Evolutionary conservation across 2,113 vertebrate species (phyloP), one percentile per base, ranked within the genome.

Genomic region (Butorides virescens): DNA sequence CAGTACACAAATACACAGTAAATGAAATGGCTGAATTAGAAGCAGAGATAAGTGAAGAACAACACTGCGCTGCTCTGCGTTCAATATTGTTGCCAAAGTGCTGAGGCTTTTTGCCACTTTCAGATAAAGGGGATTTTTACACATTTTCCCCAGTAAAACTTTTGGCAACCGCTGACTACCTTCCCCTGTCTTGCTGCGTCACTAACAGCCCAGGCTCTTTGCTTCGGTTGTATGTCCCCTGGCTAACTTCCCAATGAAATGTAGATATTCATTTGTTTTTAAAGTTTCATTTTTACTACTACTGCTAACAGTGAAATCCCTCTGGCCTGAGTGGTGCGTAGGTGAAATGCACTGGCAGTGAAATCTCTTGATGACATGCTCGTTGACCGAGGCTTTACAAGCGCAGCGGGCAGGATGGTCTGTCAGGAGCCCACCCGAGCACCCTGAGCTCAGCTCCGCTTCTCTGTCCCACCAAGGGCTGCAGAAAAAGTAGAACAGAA

Each of bases 21-120:
- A 94, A 96, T 86, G 55, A 95, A 96, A 97, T 59, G 39, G 86
- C 85, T 90, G 95, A 96, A 95, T 96, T 93, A 86, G 85, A 88
- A 95, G 85, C 94, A 96, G 95, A 96, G 96, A 96, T 96, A 97
- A 96, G 67, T 90, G 74, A 92, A 94, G 68, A 82, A 86, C 76
- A 85, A 5, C 72, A 29, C 42, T 94, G 77, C 79, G 92, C 46
- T 79, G 37, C 30, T 82, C 80, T 93, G 61, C 52, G 20, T 82
- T 95, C 62, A 56, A 17, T 53, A 59, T 72, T 58, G 70, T 90
- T 94, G 93, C 80, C 91, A 94, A 74, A 94, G 83, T 29, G 44
- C 86, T 74, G 67, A 80, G 83, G 75, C 86, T 88, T 96, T 93
- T 83, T 95, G 80, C 76, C 72, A 87, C 88, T 96, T 93, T 72